Base-by-base conservation (phyloP, 2,113 vertebrate species). In the Gymnogyps californianus region DNA sequence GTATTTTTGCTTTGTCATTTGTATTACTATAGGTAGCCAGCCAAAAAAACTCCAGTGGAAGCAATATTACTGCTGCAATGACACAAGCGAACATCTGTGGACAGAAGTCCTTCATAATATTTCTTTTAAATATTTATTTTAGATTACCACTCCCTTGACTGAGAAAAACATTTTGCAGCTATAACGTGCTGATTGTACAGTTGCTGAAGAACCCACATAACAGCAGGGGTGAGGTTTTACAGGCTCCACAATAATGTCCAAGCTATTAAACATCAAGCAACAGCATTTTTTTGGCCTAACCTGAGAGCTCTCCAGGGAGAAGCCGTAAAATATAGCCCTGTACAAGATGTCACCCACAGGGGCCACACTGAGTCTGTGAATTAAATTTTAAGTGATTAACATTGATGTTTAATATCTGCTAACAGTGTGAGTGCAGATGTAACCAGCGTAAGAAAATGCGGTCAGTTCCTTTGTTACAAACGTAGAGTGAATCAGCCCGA, bases 241-340 rank as follows among this genome's bases (percentile, higher is more conserved):
- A 93, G 94, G 78, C 74, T 90, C 72, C 42, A 77, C 86, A 95
- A 64, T 97, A 94, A 96, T 78, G 89, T 91, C 66, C 92, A 83
- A 83, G 83, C 78, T 95, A 89, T 95, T 97, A 98, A 98, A 98
- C 87, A 96, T 93, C 83, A 97, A 98, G 96, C 57, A 93, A 34
- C 61, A 91, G 62, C 49, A 47, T n/a, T 64, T 84, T 94, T 95
- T 96, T 94, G n/a, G 6, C 49, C 83, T 92, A 93, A 97, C 77
- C 70, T 90, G 88, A 95, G 81, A 97, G 67, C 13, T 96, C 93
- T 87, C 51, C 21, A 71, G 81, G 78, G 82, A 95, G 42, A 93
- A 83, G 42, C n/a, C 40, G 14, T 76, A 93, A 97, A 96, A 90
- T 83, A 58, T 6, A 90, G 46, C 40, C 71, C 58, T 96, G 70